Conservation (phyloP, 2,113 vertebrate species). For the Oostethus manadensis region DNA sequence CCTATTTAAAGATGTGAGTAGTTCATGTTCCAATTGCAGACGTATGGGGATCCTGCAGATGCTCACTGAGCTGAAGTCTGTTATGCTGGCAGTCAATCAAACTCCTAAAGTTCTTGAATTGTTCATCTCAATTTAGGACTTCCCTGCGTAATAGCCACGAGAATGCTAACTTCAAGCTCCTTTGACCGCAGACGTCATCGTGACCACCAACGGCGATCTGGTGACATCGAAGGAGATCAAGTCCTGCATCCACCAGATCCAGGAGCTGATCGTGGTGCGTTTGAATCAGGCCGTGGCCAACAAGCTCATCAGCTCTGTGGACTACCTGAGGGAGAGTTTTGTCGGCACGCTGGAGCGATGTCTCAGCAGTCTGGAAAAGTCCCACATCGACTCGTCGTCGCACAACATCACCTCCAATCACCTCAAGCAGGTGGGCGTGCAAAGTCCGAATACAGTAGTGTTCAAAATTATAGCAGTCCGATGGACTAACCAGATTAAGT, state of each 20-base stretch:
- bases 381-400: constrained; percentile 68
- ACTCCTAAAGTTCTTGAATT: no score
- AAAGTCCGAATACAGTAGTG: no score
- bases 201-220: constrained; percentile 87
- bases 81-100: no score
- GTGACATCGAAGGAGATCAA: constrained; percentile 89
- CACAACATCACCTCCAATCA: constrained; percentile 90
- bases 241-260: constrained; percentile 91
- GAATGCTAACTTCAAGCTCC: no score
- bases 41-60: no score
- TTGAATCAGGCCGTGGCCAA: constrained; percentile 96
- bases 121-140: no score
- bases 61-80: no score
- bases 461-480: no score
- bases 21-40: no score
- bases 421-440: constrained; percentile 86
- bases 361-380: constrained; percentile 91
- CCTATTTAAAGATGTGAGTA: no score
- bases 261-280: constrained; percentile 88
- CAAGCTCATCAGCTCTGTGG: constrained; percentile 92
- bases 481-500: no score
- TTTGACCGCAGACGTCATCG: constrained; percentile 79
- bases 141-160: no score
- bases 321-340: constrained; percentile 94
- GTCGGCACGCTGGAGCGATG: constrained; percentile 94